Conservation (phyloP, 2,888 invertebrate species). For the Augiades crinisus region DNA sequence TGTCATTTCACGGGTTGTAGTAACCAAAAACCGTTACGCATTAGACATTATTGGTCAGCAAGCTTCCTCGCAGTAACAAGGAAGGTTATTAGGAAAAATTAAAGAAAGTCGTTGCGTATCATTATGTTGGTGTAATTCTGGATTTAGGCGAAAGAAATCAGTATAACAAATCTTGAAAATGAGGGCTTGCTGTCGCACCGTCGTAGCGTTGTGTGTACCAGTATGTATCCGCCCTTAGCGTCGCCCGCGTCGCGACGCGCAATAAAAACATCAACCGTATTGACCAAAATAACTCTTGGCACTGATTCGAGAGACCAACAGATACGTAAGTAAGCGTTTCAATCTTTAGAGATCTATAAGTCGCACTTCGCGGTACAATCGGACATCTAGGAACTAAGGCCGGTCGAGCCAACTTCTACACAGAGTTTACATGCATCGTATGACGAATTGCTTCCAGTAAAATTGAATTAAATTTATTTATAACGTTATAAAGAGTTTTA, state of each 20-base stretch:
- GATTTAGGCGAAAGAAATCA: background rate
- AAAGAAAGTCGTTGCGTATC: too few species aligned
- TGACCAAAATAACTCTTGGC: constrained; percentile 81
- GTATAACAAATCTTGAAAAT: background rate
- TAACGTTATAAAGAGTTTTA: too few species aligned
- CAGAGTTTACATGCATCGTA: constrained; percentile 1
- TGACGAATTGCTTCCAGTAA: background rate
- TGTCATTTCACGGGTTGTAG: too few species aligned
- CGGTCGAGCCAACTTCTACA: constrained; percentile 7
- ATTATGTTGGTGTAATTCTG: too few species aligned
- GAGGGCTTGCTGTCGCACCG: background rate
- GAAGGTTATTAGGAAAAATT: too few species aligned
- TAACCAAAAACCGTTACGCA: too few species aligned
- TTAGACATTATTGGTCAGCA: too few species aligned
- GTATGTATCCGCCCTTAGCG: constrained; percentile 33
- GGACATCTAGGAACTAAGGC: constrained; percentile 27
- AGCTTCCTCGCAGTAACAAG: too few species aligned
- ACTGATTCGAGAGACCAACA: constrained; percentile 63
- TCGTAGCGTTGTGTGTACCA: background rate
- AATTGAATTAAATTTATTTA: background rate
- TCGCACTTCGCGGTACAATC: constrained; percentile 28
- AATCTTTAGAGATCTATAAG: constrained; percentile 45
- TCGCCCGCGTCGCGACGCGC: constrained; percentile 64
- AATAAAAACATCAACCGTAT: constrained; percentile 80
- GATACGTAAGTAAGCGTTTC: constrained; percentile 63